phyloP scores from a whole-genome alignment of 2,113 vertebrate genomes.

The Azemiops feae region DNA sequence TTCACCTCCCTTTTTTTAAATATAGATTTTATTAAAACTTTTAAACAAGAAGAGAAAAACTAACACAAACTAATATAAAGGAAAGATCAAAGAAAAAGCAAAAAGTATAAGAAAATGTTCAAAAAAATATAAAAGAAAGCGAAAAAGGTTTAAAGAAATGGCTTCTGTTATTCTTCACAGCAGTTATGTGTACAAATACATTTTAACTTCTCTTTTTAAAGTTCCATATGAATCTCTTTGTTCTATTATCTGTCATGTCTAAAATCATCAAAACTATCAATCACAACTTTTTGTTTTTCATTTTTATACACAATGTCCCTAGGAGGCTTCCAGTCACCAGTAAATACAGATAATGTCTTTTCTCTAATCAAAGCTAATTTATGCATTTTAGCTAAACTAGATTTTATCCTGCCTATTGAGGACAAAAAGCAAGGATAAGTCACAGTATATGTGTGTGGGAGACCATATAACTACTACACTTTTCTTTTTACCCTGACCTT shows the following conservation, averaged over 20 bases:
- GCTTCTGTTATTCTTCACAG: background rate
- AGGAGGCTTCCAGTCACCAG: background rate
- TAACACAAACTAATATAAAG: background rate
- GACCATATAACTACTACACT: background rate
- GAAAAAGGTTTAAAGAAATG: background rate
- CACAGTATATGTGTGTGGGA: background rate
- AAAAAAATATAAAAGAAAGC: background rate
- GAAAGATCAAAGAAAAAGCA: background rate
- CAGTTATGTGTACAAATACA: background rate
- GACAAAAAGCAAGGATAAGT: background rate
- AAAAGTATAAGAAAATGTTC: background rate
- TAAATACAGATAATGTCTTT: background rate
- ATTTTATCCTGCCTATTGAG: background rate
- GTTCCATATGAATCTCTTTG: background rate
- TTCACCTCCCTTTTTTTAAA: background rate
- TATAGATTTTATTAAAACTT: background rate
- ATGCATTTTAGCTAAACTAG: background rate
- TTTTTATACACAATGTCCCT: background rate
- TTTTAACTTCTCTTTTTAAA: background rate
- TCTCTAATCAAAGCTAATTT: background rate
- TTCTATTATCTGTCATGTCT: background rate
- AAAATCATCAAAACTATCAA: background rate
- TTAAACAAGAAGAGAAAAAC: background rate
- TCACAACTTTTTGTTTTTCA: background rate
- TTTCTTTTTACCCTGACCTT: background rate